Evolutionary conservation across 2,797 vertebrate genomes (phyloP).

Genomic region (Enoplosus armatus): DNA sequence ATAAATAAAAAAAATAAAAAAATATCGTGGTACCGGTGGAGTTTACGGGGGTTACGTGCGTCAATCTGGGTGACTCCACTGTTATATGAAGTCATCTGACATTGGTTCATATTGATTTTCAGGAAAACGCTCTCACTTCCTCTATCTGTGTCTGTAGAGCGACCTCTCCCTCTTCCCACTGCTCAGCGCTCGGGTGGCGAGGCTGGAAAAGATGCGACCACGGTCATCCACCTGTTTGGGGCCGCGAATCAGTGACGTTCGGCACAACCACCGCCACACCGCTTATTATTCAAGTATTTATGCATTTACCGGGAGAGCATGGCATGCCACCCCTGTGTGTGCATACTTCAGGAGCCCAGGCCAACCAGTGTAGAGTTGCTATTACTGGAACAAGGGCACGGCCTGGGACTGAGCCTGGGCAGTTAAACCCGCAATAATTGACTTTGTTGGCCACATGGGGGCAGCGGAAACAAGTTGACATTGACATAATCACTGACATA

Average conservation of each 20-base stretch:
- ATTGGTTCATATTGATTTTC: constrained; percentile 39
- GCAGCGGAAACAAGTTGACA: neutral
- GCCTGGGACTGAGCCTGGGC: neutral
- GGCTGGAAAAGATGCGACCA: constrained; percentile 3
- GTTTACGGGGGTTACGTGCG: constrained; percentile 16
- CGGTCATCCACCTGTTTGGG: neutral
- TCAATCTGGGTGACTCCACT: constrained; percentile 20
- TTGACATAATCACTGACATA: neutral
- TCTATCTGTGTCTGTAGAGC: constrained; percentile 23
- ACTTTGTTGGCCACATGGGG: neutral
- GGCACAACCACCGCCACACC: neutral
- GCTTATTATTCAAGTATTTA: neutral
- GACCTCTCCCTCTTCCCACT: neutral
- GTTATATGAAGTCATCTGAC: constrained; percentile 32
- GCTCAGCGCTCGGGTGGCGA: neutral
- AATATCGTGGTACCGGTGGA: constrained; percentile 3
- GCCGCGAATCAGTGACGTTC: neutral
- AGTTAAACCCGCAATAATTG: neutral
- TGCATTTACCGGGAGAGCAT: neutral
- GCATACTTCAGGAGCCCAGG: neutral
- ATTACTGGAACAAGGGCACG: neutral
- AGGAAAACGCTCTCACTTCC: constrained; percentile 44
- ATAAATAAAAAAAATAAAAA: too few relatives aligned
- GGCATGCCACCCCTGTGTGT: neutral
- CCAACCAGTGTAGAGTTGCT: neutral